A percentile compares a stretch with the other conserved stretches of the same genome.
These are phyloP conservation scores for Glyphotaelius pellucidus DNA, from an alignment of 2,888 invertebrate species.

Conservation along the genomic window DNA sequence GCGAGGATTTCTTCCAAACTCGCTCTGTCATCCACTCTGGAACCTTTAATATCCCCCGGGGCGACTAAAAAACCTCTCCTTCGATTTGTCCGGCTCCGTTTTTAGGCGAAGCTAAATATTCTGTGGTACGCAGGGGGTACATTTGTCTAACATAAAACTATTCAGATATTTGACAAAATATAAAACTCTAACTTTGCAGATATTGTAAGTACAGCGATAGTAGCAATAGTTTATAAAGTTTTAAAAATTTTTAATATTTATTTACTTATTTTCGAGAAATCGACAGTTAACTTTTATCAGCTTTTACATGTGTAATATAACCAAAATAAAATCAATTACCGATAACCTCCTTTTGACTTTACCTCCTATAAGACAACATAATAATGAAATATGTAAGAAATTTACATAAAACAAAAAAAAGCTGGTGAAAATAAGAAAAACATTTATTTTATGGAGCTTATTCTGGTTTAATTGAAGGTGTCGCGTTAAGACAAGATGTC, in stretches of 20 bases:
- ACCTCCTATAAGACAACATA: too few relatives aligned
- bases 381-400: too few relatives aligned
- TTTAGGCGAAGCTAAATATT: constrained; percentile 24
- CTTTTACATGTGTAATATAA: too few relatives aligned
- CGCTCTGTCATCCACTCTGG: constrained; percentile 23
- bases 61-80: constrained; percentile 26
- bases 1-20: constrained; percentile 26
- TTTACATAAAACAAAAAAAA: too few relatives aligned
- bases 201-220: not conserved
- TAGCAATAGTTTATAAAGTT: not conserved
- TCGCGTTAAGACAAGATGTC: too few relatives aligned
- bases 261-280: too few relatives aligned
- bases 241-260: not conserved
- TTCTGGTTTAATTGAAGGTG: too few relatives aligned
- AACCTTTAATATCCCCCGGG: constrained; percentile 39
- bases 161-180: not conserved
- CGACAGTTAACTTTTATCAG: too few relatives aligned
- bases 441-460: too few relatives aligned
- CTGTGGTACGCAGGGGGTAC: not conserved
- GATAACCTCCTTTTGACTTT: too few relatives aligned
- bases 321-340: too few relatives aligned
- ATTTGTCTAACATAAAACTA: constrained; percentile 9
- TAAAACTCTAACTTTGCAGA: not conserved
- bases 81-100: constrained; percentile 40
- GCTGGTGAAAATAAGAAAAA: too few relatives aligned